Percentiles rank a stretch among this genome's conserved stretches.
These are phyloP conservation scores for Pterois miles DNA, from an alignment of 2,797 vertebrate species.

Conservation along the genomic window DNA sequence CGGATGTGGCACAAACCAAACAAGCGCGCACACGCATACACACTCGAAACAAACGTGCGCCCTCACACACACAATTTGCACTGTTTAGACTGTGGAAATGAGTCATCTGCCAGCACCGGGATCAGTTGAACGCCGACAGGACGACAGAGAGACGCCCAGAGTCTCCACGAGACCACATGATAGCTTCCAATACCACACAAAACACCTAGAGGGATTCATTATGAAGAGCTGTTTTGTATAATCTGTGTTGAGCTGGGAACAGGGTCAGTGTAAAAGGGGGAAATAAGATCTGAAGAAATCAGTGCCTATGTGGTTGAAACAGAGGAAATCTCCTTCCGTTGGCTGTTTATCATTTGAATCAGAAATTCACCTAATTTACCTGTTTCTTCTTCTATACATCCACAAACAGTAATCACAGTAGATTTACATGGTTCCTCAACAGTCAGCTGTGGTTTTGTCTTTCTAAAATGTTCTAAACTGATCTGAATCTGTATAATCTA, in stretches of 20 bases:
- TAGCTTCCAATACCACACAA: slow-evolving; percentile 45
- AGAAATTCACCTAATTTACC: neutral
- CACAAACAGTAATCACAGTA: neutral
- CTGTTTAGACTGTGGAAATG: slow-evolving; percentile 76
- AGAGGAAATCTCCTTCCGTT: slow-evolving; percentile 15
- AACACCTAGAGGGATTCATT: slow-evolving; percentile 61
- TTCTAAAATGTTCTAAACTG: neutral
- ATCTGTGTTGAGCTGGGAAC: slow-evolving; percentile 28
- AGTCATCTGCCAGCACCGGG: slow-evolving; percentile 67
- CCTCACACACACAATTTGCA: slow-evolving; percentile 58
- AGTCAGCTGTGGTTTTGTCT: neutral
- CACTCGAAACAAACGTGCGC: slow-evolving; percentile 17
- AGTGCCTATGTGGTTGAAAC: neutral
- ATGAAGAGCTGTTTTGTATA: slow-evolving; percentile 45
- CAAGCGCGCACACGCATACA: slow-evolving; percentile 34
- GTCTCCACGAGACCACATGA: slow-evolving; percentile 56
- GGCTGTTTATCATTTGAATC: neutral
- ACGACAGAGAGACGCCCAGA: slow-evolving; percentile 65
- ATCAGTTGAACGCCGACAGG: slow-evolving; percentile 60
- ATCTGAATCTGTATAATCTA: neutral
- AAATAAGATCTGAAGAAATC: slow-evolving; percentile 28
- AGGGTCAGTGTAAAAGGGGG: slow-evolving; percentile 12
- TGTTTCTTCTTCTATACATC: neutral
- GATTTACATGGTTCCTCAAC: too few relatives aligned
- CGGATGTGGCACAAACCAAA: slow-evolving; percentile 76